Percentiles rank a stretch among this genome's conserved stretches.
These are phyloP conservation scores for Phrynocephalus versicolor DNA, from an alignment of 2,113 vertebrate genomes.

Conservation along the genomic window DNA sequence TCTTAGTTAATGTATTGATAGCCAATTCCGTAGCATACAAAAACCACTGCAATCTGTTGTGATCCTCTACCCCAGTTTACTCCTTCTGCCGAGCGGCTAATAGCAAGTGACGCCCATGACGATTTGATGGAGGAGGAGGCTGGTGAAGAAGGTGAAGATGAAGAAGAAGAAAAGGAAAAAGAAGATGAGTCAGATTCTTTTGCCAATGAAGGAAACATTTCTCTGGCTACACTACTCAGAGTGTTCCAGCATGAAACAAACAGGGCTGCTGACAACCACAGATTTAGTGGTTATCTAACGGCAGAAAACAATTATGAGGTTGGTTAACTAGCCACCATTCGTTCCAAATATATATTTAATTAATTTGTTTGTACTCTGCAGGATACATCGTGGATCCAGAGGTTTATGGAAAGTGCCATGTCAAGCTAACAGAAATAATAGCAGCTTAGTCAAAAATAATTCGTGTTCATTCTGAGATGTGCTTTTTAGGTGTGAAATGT, in stretches of 20 bases:
- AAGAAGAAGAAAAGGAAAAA: constrained; percentile 38
- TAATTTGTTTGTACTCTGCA: no score
- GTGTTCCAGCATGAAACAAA: constrained; percentile 72
- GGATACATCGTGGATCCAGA: not conserved
- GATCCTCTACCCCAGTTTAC: constrained; percentile 51
- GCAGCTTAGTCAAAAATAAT: not conserved
- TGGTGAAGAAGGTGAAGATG: constrained; percentile 25
- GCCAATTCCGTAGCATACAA: not conserved
- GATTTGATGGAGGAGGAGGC: constrained; percentile 4
- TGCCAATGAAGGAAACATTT: constrained; percentile 65
- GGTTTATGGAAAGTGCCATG: not conserved
- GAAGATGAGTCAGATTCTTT: constrained; percentile 39
- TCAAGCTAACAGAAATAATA: not conserved
- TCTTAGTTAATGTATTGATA: not conserved
- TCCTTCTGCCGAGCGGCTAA: not conserved
- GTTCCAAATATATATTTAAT: not conserved
- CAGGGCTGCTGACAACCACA: constrained; percentile 52
- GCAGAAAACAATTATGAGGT: constrained; percentile 76
- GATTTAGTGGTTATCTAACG: constrained; percentile 56
- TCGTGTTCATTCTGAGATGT: not conserved
- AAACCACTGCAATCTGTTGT: not conserved
- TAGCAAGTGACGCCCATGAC: not conserved
- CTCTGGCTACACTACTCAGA: constrained; percentile 76
- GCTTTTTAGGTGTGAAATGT: not conserved
- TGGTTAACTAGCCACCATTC: constrained; percentile 4